Conservation (phyloP, 2,888 invertebrate genomes). For the Coecobrya sp. region DNA sequence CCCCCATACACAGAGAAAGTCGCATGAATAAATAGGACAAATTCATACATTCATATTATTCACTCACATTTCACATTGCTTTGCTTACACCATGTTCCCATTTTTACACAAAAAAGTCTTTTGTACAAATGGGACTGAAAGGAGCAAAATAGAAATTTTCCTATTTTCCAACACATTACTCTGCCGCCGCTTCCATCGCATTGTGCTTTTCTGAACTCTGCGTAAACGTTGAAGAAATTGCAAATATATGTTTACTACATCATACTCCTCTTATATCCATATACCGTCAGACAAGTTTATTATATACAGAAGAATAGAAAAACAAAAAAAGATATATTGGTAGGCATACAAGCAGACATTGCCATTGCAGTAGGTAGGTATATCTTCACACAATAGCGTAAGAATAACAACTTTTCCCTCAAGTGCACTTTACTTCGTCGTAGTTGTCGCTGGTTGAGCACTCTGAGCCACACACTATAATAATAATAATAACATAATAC, state of each 20-base stretch:
- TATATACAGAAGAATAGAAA: neutral
- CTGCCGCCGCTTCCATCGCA: slow-evolving; percentile 28
- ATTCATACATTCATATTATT: slow-evolving; percentile 59
- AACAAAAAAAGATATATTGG: slow-evolving; percentile 4
- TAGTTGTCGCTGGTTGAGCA: slow-evolving; percentile 60
- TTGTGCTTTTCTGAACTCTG: slow-evolving; percentile 35
- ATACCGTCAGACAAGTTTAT: neutral
- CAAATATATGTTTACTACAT: neutral
- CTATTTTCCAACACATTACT: slow-evolving; percentile 73
- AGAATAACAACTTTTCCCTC: slow-evolving; percentile 72
- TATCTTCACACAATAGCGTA: neutral
- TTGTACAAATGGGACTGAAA: slow-evolving; percentile 11
- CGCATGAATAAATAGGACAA: slow-evolving; percentile 66
- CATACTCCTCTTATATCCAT: neutral
- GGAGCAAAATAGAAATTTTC: slow-evolving; percentile 44
- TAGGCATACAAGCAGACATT: neutral
- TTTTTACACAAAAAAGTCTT: slow-evolving; percentile 15
- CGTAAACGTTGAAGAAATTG: slow-evolving; percentile 24
- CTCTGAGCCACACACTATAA: slow-evolving; percentile 58
- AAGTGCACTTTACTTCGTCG: slow-evolving; percentile 80
- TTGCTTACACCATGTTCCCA: slow-evolving; percentile 45
- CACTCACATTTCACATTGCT: slow-evolving; percentile 55
- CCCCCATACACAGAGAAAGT: neutral
- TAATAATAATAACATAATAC: slow-evolving; percentile 59
- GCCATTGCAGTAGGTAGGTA: neutral